Base-by-base conservation (phyloP, 2,888 invertebrate genomes). In the Lomographa bimaculata region DNA sequence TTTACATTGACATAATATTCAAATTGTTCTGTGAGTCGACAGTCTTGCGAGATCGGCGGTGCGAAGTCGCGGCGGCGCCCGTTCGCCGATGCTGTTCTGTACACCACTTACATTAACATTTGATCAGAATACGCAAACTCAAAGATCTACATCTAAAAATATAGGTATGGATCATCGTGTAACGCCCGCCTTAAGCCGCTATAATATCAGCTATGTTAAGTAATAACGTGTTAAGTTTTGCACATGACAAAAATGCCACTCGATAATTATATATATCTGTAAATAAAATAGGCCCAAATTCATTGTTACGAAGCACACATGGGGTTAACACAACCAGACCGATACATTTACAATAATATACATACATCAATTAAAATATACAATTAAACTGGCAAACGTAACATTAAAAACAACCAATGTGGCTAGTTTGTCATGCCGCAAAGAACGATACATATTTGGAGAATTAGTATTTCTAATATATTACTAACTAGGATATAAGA, bases 51-150 rank as follows among this genome's bases (percentile, higher is more conserved):
- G 62, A 60, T 47, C 35, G 74, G 57, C 57, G 55, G 64, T 58
- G 60, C 55, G 63, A 58, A 48, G 63, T 62, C 67, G 72, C 75
- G 75, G 68, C 74, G 72, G 68, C 73, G 68, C 63, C 65, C 64
- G 50, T 58, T 55, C 65, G 66, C 67, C 63, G 47, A 61, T 70
- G 76, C 78, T 84, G 79, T 86, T 77, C 79, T 83, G 79, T 85
- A 84, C 84, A 84, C 64, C 76, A 84, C 84, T 83, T 85, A 86
- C 84, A 85, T 83, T 79, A 81, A 82, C 77, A 71, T 82, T 86
- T 83, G 82, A 84, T 84, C 83, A 77, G 75, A 77, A 79, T 82
- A 80, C 80, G 77, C 79, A 83, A 85, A 84, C 83, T 83, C 82
- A 80, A 82, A 78, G 67, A 78, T 76, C 78, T 84, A 83, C 57